Percentiles rank a stretch among this genome's conserved stretches.
phyloP scores from a whole-genome alignment of 2,888 invertebrate genomes.

The Sepioteuthis lessoniana region DNA sequence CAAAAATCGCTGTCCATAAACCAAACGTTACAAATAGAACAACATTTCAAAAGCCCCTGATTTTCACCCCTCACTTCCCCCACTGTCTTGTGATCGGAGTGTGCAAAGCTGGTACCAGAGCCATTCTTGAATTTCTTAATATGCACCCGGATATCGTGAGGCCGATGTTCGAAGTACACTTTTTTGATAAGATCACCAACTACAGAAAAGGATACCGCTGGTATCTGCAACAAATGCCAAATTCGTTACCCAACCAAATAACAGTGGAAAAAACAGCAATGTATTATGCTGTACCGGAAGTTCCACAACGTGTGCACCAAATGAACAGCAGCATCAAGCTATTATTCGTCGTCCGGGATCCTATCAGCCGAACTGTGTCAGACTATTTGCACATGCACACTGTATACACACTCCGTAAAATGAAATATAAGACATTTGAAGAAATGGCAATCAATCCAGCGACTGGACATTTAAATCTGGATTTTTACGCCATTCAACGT shows the following conservation, averaged over 20 bases:
- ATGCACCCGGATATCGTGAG: slow-evolving; percentile 84
- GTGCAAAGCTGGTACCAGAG: slow-evolving; percentile 75
- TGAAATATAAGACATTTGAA: slow-evolving; percentile 70
- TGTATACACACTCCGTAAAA: slow-evolving; percentile 58
- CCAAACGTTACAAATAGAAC: neutral
- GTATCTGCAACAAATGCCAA: slow-evolving; percentile 91
- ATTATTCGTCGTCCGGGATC: slow-evolving; percentile 93
- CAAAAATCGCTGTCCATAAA: neutral
- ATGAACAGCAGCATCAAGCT: slow-evolving; percentile 93
- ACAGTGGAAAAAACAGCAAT: slow-evolving; percentile 98
- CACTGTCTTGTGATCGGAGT: slow-evolving; percentile 75
- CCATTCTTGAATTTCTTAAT: slow-evolving; percentile 73
- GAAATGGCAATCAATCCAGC: slow-evolving; percentile 69
- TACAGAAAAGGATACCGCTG: slow-evolving; percentile 93
- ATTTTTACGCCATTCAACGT: slow-evolving; percentile 74
- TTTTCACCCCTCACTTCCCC: slow-evolving; percentile 62
- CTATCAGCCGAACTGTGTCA: slow-evolving; percentile 93
- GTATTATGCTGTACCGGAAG: slow-evolving; percentile 95
- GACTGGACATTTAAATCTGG: slow-evolving; percentile 71
- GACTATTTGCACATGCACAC: slow-evolving; percentile 92
- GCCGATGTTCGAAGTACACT: slow-evolving; percentile 95
- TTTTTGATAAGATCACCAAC: slow-evolving; percentile 89
- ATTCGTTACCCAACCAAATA: slow-evolving; percentile 89
- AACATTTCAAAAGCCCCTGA: neutral
- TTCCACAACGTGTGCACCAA: slow-evolving; percentile 91